Base-by-base conservation (phyloP, 2,113 vertebrate species). In the Collichthys lucidus region DNA sequence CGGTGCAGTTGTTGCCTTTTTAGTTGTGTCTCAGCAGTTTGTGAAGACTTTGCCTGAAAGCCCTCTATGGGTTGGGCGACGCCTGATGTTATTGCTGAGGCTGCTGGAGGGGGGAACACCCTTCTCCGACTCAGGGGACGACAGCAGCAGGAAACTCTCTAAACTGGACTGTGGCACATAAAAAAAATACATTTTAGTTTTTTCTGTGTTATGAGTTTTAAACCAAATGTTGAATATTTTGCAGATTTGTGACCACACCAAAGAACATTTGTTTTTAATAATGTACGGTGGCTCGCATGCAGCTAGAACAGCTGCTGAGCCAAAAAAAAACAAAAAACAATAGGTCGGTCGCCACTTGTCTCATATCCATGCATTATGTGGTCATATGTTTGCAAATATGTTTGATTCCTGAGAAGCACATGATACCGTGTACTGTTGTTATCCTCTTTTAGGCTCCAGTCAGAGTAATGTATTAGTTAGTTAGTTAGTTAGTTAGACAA, bases 21-120 rank as follows among this genome's bases (percentile, higher is more conserved):
- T 29, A 56, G 80, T n/a, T n/a, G n/a, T 0, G 83, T 76, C 74
- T 82, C 93, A 70, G 95, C 82, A 89, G 90, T 93, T 94, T 89
- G 94, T 99, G 98, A 98, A 61, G 95, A 92, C 85, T 90, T 86
- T 91, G 69, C 85, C 96, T 73, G 77, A 98, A 99, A 96, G 86
- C 94, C 70, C 84, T 49, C 2, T 67, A 8, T 0, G 89, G 61
- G 93, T 76, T 6, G 95, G 97, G 85, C 44, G 92, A 70, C 76
- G 77, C 93, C 94, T 91, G 97, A 99, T 97, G 94, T 94, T 82
- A 52, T 42, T 89, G 92, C 89, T 92, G 82, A 94, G n/a, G 86
- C 91, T 17, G 80, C 49, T 71, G 78, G 57, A 86, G 84, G n/a
- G n/a, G n/a, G 84, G 31, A 80, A 85, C 59, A 8, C 65, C 64